Evolutionary conservation across 2,797 vertebrate genomes (phyloP).

Genomic region (Phylloscopus collybita): DNA sequence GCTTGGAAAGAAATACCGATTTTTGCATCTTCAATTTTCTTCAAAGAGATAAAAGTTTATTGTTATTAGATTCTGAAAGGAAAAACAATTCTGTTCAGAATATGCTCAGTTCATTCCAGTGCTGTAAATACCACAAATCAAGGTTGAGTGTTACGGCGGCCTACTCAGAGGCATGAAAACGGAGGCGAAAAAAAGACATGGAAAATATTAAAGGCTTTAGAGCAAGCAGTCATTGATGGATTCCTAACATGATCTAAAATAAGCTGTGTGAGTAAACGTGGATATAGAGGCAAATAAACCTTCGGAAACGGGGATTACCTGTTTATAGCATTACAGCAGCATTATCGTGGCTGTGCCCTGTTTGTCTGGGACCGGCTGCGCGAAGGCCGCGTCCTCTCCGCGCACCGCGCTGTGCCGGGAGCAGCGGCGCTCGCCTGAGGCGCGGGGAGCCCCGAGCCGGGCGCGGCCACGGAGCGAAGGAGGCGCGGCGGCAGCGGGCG

Average conservation of each 20-base stretch:
- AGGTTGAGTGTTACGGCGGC: not conserved
- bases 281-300: rapidly evolving
- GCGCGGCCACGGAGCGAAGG: too few relatives aligned
- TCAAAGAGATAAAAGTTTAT: not conserved
- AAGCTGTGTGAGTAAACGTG: rapidly evolving
- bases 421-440: not conserved
- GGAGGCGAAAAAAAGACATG: not conserved
- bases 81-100: not conserved
- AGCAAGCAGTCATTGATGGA: not conserved
- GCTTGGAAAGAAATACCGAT: rapidly evolving
- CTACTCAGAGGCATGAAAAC: not conserved
- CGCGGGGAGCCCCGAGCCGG: not conserved
- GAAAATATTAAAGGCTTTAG: not conserved
- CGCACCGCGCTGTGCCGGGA: rapidly evolving
- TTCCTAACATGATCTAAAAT: not conserved
- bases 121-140: not conserved
- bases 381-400: too few relatives aligned
- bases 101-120: not conserved
- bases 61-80: not conserved
- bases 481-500: too few relatives aligned
- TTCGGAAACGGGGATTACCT: rapidly evolving
- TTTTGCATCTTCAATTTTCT: not conserved
- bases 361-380: not conserved
- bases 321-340: rapidly evolving
- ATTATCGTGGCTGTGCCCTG: not conserved